phyloP scores from a whole-genome alignment of 2,797 vertebrate genomes.

The Coranthus polyacanthus region DNA sequence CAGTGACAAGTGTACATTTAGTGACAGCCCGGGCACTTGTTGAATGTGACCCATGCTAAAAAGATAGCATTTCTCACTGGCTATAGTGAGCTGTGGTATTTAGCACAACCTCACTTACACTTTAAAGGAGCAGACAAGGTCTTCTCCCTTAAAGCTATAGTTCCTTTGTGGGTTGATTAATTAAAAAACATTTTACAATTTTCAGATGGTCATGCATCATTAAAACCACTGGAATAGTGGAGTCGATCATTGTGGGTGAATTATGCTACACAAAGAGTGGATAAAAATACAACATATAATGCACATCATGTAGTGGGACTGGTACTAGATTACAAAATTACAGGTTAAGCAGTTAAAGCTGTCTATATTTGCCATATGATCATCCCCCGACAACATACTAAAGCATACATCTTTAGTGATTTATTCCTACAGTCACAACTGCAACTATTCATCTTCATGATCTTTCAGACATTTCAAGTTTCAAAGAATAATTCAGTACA shows the following conservation, averaged over 20 bases:
- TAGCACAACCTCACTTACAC: slow-evolving; percentile 34
- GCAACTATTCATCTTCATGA: slow-evolving; percentile 40
- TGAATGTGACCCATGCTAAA: slow-evolving; percentile 71
- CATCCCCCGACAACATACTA: slow-evolving; percentile 32
- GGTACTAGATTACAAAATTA: slow-evolving; percentile 35
- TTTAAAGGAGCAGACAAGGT: slow-evolving; percentile 26
- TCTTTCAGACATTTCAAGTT: slow-evolving; percentile 72
- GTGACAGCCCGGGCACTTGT: slow-evolving; percentile 66
- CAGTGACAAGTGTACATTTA: slow-evolving; percentile 64
- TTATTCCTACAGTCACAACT: slow-evolving; percentile 31
- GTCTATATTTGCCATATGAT: slow-evolving; percentile 16
- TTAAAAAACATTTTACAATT: slow-evolving; percentile 22
- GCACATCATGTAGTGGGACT: slow-evolving; percentile 22
- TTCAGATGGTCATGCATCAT: slow-evolving; percentile 37
- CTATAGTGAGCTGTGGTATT: slow-evolving; percentile 54
- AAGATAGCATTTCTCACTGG: slow-evolving; percentile 63
- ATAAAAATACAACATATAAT: slow-evolving; percentile 27
- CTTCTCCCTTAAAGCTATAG: slow-evolving; percentile 15
- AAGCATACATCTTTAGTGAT: slow-evolving; percentile 41
- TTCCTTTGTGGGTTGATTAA: slow-evolving; percentile 13
- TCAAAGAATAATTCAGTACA: slow-evolving; percentile 73
- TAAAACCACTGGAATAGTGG: slow-evolving; percentile 4
- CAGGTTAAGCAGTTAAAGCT: slow-evolving; percentile 37
- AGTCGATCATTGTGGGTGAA: not conserved
- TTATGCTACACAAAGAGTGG: slow-evolving; percentile 16